A percentile compares a stretch with the other conserved stretches of the same genome.
phyloP scores from a whole-genome alignment of 2,113 vertebrate species.

The Neodontobutis hainanensis region DNA sequence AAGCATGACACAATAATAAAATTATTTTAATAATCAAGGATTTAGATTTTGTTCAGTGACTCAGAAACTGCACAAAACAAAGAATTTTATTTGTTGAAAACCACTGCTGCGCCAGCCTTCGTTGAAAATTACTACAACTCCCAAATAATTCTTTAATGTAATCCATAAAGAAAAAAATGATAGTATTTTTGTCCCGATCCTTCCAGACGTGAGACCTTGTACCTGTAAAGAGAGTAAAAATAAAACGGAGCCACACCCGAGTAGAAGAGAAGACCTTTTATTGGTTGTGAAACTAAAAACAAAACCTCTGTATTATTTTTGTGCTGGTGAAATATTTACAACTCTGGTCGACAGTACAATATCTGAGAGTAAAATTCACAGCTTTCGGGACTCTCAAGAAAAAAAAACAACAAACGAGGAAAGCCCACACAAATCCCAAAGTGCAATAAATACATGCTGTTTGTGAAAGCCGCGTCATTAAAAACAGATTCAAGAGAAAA shows the following conservation, averaged over 20 bases:
- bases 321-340: constrained; percentile 86
- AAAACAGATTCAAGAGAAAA: constrained; percentile 52
- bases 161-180: too few relatives aligned
- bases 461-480: constrained; percentile 43
- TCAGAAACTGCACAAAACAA: too few relatives aligned
- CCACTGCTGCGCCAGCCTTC: too few relatives aligned
- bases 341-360: constrained; percentile 78
- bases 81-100: too few relatives aligned
- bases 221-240: background rate
- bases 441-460: constrained; percentile 83
- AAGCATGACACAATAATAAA: too few relatives aligned
- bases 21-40: too few relatives aligned
- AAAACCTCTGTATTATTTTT: constrained; percentile 59
- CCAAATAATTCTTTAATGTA: too few relatives aligned
- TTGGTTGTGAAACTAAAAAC: constrained; percentile 86
- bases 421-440: constrained; percentile 80
- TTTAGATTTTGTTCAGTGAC: too few relatives aligned
- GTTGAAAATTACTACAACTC: too few relatives aligned
- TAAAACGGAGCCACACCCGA: background rate
- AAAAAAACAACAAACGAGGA: constrained; percentile 44
- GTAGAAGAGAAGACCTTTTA: constrained; percentile 77
- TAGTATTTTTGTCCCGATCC: too few relatives aligned
- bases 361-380: constrained; percentile 84
- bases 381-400: constrained; percentile 76
- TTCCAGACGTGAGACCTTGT: too few relatives aligned